Base-by-base conservation (phyloP, 2,888 invertebrate species). In the Atrina japonica region DNA sequence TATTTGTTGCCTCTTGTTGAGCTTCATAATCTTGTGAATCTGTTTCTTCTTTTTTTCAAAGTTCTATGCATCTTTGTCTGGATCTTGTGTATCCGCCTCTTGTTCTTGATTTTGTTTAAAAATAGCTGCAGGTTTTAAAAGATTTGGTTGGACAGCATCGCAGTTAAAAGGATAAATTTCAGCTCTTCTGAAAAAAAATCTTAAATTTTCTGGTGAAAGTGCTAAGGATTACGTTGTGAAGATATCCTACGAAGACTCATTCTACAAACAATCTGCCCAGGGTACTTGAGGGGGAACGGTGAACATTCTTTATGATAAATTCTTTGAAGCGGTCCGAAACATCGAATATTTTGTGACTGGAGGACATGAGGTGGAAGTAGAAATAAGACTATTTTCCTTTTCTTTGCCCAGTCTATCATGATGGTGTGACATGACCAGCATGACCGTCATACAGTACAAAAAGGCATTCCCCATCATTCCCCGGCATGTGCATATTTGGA, bases 371-470 rank as follows among this genome's bases (percentile, higher is more conserved):
- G 65, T 7, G 77, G 77, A 2, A 75, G 58, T 2, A 75, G 66
- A 73, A 73, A 75, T 6, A 77, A 41, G 6, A 71, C 56, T 0
- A 73, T 73, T 23, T 69, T 53, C 2, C 72, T 47, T 18, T 50
- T 0, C 40, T 30, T 25, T 2, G 70, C 69, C 74, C 74, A 72
- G 21, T 73, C 52, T 40, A 71, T 66, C 14, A 27, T 9, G 41
- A 9, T 0, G 73, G 23, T 3, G 75, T 65, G 7, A 73, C 59
- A 29, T 73, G 75, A 11, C 67, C 64, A 29, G 40, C 70, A 30
- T 73, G 77, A n/a, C 77, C 69, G 52, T 77, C 75, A 69, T 73
- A 69, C 23, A 77, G 14, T 3, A 76, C 35, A 18, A 73, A 43
- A 3, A 65, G 50, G n/a, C 35, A 47, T 1, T 23, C 14, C 0